A percentile compares a stretch with the other conserved stretches of the same genome.
These are phyloP conservation scores for Corynorhinus townsendii DNA, from an alignment of 2,113 vertebrate genomes.

Conservation along the genomic window DNA sequence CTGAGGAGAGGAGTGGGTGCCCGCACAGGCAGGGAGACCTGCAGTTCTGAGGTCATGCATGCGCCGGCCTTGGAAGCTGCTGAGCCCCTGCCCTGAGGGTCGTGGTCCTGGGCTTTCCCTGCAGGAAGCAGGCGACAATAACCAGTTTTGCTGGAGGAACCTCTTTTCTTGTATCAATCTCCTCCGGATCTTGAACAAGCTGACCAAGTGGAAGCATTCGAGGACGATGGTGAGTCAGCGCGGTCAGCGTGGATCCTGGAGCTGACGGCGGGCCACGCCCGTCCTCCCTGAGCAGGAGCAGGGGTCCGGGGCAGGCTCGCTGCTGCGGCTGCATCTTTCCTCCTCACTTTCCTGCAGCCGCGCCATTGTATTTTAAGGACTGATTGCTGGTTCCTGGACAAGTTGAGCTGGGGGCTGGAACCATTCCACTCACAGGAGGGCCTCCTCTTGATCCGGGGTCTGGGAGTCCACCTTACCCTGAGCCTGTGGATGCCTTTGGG, in stretches of 20 bases:
- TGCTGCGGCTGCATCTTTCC: background rate
- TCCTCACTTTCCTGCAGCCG: background rate
- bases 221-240: conserved; percentile 92
- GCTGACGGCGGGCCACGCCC: accelerated
- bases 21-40: background rate
- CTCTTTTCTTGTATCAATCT: conserved; percentile 98
- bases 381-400: background rate
- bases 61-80: background rate
- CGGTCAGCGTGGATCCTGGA: accelerated
- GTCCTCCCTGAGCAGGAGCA: background rate
- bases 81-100: background rate
- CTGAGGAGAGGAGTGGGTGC: background rate
- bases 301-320: background rate
- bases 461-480: background rate
- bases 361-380: background rate
- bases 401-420: background rate
- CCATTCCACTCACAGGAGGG: background rate
- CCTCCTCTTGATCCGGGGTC: background rate
- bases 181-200: conserved; percentile 96
- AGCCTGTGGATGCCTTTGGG: background rate
- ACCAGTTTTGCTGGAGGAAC: conserved; percentile 99
- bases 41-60: accelerated
- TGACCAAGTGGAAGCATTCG: conserved; percentile 99
- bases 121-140: conserved; percentile 98
- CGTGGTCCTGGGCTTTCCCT: background rate